A percentile compares a stretch with the other conserved stretches of the same genome.
Conservation (phyloP, 2,888 invertebrate genomes). For the Cephus spinipes region DNA sequence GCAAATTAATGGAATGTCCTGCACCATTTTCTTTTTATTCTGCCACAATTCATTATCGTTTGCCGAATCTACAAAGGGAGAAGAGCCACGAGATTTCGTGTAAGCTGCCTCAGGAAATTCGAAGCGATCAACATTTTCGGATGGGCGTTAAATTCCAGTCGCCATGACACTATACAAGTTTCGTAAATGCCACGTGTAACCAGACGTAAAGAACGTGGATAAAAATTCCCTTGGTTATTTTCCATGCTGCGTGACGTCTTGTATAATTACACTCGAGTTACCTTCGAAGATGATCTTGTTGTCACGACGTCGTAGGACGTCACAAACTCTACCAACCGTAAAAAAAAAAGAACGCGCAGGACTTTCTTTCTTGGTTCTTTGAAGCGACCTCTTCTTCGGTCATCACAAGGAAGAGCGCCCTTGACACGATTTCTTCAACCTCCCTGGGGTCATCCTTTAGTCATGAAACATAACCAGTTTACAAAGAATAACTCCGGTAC, state of each 20-base stretch:
- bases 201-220: neutral
- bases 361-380: neutral
- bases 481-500: neutral
- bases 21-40: neutral
- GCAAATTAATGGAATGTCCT: neutral
- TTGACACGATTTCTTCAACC: constrained; percentile 36
- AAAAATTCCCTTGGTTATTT: neutral
- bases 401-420: constrained; percentile 22
- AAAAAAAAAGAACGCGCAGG: neutral
- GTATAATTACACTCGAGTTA: constrained; percentile 4
- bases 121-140: neutral
- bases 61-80: neutral
- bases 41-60: neutral
- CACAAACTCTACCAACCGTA: neutral
- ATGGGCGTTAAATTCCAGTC: neutral
- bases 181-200: neutral
- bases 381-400: neutral
- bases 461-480: neutral
- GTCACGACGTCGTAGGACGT: neutral
- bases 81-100: neutral
- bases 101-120: neutral
- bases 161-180: neutral
- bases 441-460: neutral
- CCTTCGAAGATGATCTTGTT: constrained; percentile 2
- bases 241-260: neutral